Evolutionary conservation across 1,140 invertebrate genomes (phyloP), one percentile per base, ranked within the genome.

Genomic region (Drosophila burlai): DNA sequence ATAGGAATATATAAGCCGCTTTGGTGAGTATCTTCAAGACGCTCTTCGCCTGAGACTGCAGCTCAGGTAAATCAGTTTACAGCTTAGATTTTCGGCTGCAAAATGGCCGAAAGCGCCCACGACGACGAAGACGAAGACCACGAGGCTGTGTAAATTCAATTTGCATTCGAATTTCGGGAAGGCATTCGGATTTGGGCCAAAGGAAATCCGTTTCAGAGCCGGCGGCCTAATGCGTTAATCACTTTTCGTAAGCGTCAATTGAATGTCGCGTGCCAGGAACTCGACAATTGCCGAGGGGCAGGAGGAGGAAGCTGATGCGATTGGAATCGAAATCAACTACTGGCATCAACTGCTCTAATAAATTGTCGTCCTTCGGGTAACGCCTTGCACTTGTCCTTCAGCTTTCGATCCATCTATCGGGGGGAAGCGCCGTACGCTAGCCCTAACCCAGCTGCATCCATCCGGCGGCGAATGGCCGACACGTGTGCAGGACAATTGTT

Each of bases 401-500:
- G 47, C 24, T n/a, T 45, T 73, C 81, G 42, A 76, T 52, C 47
- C 40, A 52, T 58, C 61, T 16, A 61, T 40, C 36, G 46, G 45
- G 29, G 24, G 24, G 26, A 5, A 18, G 21, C 21, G 15, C 42
- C 21, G 9, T 26, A 6, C 11, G 5, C 38, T 67, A 47, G 24
- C 54, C 77, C 62, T 54, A 7, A 38, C 43, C 45, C 68, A 82
- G 66, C 77, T 76, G 68, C 50, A 62, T 46, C 68, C 69, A 73
- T 73, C 69, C 69, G 69, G 38, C 40, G 68, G 45, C 69, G 81
- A 90, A 90, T 90, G 85, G 86, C 71, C 72, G 85, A 16, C 91
- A 92, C 91, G 91, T 92, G 91, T 46, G 45, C 55, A 21, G 74
- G 66, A 76, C 91, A 92, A 92, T 92, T 92, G 85, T 92, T 92